phyloP scores from a whole-genome alignment of 2,113 vertebrate species.

The Struthio camelus region DNA sequence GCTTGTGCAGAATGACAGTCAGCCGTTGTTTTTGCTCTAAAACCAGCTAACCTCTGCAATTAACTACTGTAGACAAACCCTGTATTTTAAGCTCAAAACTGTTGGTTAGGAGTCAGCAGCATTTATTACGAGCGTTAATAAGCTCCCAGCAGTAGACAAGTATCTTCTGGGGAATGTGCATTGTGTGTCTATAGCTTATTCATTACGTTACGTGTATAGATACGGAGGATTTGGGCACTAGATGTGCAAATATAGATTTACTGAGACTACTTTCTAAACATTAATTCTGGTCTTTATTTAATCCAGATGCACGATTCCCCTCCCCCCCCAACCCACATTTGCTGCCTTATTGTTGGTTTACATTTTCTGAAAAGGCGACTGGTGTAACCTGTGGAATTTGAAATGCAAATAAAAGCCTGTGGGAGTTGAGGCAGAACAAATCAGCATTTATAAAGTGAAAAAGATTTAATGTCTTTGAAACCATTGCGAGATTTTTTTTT shows the following conservation, averaged over 20 bases:
- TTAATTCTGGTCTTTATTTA: slow-evolving; percentile 66
- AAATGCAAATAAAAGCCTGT: slow-evolving; percentile 83
- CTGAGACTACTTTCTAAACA: slow-evolving; percentile 26
- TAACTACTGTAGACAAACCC: slow-evolving; percentile 30
- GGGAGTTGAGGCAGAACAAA: slow-evolving; percentile 81
- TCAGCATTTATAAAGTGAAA: slow-evolving; percentile 79
- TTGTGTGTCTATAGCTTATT: slow-evolving; percentile 14
- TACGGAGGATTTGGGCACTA: slow-evolving; percentile 29
- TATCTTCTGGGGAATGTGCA: slow-evolving; percentile 33
- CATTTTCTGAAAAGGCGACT: slow-evolving; percentile 75
- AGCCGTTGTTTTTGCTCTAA: slow-evolving; percentile 14
- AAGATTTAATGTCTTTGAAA: slow-evolving; percentile 79
- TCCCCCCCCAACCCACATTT: slow-evolving; percentile 13
- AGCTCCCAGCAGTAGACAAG: slow-evolving; percentile 35
- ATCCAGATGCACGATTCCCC: slow-evolving; percentile 66
- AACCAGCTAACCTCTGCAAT: slow-evolving; percentile 39
- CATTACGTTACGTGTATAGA: background rate
- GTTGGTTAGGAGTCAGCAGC: slow-evolving; percentile 57
- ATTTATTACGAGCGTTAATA: slow-evolving; percentile 52
- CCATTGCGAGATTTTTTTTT: slow-evolving; percentile 52
- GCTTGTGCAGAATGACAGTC: slow-evolving; percentile 47
- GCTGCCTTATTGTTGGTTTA: slow-evolving; percentile 71
- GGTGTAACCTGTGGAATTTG: slow-evolving; percentile 85
- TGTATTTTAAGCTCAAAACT: slow-evolving; percentile 53
- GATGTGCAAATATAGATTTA: slow-evolving; percentile 45